Evolutionary conservation across 2,888 invertebrate genomes (phyloP).

Genomic region (Spisula solida): DNA sequence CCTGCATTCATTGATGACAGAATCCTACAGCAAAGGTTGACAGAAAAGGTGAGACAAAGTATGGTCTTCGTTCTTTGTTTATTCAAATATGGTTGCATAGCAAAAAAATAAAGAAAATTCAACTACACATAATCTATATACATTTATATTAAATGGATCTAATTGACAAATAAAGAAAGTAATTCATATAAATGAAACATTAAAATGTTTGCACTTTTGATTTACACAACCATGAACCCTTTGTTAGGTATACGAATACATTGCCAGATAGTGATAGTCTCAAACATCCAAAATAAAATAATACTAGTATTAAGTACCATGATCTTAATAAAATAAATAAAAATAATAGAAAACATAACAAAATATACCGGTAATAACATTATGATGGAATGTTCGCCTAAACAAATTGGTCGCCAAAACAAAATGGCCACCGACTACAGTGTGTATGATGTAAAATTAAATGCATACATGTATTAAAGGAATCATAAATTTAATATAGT

Average conservation of each 20-base stretch:
- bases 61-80: slow-evolving; percentile 45
- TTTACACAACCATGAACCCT: not conserved
- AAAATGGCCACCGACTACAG: not conserved
- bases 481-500: not conserved
- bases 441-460: not conserved
- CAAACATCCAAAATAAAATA: not conserved
- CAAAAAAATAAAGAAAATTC: slow-evolving; percentile 51
- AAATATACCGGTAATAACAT: not conserved
- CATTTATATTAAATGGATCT: not conserved
- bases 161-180: not conserved
- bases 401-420: not conserved
- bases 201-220: not conserved
- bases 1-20: too few relatives aligned
- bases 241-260: not conserved
- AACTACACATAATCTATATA: slow-evolving; percentile 18
- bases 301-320: not conserved
- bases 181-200: not conserved
- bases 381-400: not conserved
- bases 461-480: not conserved
- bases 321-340: not conserved
- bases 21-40: too few relatives aligned
- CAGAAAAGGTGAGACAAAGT: not conserved
- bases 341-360: not conserved
- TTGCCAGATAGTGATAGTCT: not conserved
- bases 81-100: slow-evolving; percentile 61